A percentile compares a stretch with the other conserved stretches of the same genome.
Evolutionary conservation across 37 sponge, comb jelly and placozoan genomes (phyloP).

Genomic region (Cliona cf. orientalis): DNA sequence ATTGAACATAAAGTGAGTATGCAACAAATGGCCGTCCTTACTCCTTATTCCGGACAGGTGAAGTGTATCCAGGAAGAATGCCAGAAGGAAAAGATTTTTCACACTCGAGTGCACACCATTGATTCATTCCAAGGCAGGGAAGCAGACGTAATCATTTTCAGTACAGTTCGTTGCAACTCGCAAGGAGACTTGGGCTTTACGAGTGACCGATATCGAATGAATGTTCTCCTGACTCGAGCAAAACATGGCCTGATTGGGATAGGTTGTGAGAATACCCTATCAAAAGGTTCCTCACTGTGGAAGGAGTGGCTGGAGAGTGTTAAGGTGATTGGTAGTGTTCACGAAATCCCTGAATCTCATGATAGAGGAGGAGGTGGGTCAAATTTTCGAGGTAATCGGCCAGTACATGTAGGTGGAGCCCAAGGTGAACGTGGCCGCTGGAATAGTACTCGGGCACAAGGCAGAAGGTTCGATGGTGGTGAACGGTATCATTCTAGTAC

Average conservation of each 20-base stretch:
- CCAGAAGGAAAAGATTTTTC: background rate
- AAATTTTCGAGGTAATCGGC: too few species aligned
- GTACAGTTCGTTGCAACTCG: conserved; percentile 58
- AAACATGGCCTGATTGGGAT: conserved; percentile 69
- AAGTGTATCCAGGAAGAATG: conserved; percentile 42
- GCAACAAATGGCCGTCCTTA: conserved; percentile 63
- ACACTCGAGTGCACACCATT: conserved; percentile 55
- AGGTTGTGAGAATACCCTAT: conserved; percentile 48
- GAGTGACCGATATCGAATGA: conserved; percentile 57
- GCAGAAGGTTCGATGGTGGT: too few species aligned
- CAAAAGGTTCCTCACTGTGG: conserved; percentile 25
- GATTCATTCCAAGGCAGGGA: conserved; percentile 86
- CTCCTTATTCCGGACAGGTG: conserved; percentile 79
- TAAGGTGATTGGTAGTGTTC: too few species aligned
- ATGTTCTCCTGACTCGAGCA: conserved; percentile 83
- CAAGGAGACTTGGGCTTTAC: conserved; percentile 50
- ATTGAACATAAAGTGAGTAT: conserved; percentile 29
- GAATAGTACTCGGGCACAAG: too few species aligned
- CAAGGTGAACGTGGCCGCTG: too few species aligned
- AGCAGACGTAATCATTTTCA: conserved; percentile 75
- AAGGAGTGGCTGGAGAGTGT: too few species aligned
- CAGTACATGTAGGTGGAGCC: too few species aligned
- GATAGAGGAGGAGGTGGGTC: too few species aligned
- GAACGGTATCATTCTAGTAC: too few species aligned
- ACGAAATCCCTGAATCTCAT: too few species aligned